Percentiles rank a stretch among this genome's conserved stretches.
phyloP scores from a whole-genome alignment of 2,888 invertebrate species.

The Diplazon laetatorius region DNA sequence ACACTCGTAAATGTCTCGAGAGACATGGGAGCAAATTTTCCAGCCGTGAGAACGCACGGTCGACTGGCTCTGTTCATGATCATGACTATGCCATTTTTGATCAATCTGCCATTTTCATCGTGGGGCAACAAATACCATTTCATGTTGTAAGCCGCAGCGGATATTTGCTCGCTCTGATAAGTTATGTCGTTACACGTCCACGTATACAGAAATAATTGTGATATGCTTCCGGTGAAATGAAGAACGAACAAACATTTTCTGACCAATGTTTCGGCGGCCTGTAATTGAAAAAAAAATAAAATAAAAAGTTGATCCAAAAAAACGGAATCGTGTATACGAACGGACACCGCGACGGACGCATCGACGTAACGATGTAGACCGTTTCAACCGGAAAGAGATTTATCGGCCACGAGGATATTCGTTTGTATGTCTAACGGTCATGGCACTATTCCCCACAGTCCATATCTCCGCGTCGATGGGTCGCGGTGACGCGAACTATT shows the following conservation, averaged over 20 bases:
- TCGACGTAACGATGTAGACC: no score
- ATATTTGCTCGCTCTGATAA: conserved; percentile 66
- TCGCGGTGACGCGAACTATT: no score
- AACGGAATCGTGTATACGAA: no score
- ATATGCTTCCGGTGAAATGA: conserved; percentile 66
- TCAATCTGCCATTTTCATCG: conserved; percentile 60
- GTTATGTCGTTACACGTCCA: conserved; percentile 71
- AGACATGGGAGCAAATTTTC: conserved; percentile 70
- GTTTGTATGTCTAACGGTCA: no score
- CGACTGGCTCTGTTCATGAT: conserved; percentile 68
- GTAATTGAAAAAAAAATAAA: conserved; percentile 17
- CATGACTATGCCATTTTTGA: conserved; percentile 65
- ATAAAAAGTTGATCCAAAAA: no score
- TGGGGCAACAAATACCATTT: conserved; percentile 70
- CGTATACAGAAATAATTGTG: conserved; percentile 71
- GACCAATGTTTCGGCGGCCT: conserved; percentile 59
- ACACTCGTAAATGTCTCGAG: conserved; percentile 70
- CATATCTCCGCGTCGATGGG: no score
- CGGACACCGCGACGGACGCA: no score
- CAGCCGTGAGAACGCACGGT: conserved; percentile 70
- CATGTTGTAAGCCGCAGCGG: conserved; percentile 66
- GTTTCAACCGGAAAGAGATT: no score
- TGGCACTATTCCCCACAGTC: no score
- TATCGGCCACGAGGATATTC: no score
- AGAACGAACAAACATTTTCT: conserved; percentile 66